Conservation (phyloP, 2,113 vertebrate genomes). For the Bucco capensis region DNA sequence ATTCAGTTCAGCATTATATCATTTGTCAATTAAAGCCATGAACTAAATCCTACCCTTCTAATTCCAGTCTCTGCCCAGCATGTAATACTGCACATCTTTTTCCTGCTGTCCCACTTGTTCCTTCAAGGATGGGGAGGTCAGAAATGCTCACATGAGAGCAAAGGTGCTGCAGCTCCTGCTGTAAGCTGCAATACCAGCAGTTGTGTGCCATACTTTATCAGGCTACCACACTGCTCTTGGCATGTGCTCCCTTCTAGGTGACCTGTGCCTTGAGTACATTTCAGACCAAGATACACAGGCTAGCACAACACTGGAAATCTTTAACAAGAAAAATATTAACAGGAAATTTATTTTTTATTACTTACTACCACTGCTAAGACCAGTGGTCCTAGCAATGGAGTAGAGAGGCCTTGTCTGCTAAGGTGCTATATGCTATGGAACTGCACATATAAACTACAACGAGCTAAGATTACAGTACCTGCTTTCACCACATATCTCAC, state of each 20-base stretch:
- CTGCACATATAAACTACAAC: neutral
- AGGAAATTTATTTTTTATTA: neutral
- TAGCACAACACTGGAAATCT: neutral
- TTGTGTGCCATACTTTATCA: rapidly evolving
- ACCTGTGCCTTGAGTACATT: neutral
- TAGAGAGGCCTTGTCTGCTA: neutral
- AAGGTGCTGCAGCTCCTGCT: neutral
- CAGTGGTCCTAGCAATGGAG: neutral
- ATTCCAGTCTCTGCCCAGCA: neutral
- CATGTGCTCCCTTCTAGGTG: neutral
- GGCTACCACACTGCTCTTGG: rapidly evolving
- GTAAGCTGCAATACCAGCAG: neutral
- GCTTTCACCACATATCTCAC: neutral
- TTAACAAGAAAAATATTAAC: neutral
- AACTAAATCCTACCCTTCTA: neutral
- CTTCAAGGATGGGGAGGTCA: neutral
- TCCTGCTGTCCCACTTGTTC: neutral
- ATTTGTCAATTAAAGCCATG: neutral
- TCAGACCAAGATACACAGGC: neutral
- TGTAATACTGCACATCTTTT: neutral
- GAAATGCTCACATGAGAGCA: neutral
- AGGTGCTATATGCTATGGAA: neutral
- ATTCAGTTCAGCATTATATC: neutral
- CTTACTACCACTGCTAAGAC: neutral
- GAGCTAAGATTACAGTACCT: neutral